Conservation (phyloP, 2,113 vertebrate species). For the Leucosticte australis region DNA sequence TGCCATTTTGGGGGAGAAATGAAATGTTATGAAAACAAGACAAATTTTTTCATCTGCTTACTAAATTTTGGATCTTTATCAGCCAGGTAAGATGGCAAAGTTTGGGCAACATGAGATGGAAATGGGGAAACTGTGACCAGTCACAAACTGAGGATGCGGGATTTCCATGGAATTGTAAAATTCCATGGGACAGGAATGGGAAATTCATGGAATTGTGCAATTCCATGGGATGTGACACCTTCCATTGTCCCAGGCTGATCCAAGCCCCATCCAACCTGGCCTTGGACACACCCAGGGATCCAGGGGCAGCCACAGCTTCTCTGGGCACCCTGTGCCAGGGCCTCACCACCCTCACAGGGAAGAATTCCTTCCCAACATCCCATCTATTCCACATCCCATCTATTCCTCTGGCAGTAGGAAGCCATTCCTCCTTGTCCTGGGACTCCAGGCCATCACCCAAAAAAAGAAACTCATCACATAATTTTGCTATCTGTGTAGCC, state of each 20-base stretch:
- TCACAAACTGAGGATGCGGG: not conserved
- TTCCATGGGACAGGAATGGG: too few relatives aligned
- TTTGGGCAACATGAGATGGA: not conserved
- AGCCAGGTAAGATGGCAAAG: not conserved
- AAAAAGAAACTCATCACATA: not conserved
- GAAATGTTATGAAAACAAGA: not conserved
- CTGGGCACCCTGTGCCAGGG: not conserved
- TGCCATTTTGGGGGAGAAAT: not conserved
- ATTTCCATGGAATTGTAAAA: not conserved
- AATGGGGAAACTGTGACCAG: not conserved
- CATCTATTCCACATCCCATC: not conserved
- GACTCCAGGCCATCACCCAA: not conserved
- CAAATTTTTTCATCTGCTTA: accelerated
- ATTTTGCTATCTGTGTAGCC: not conserved
- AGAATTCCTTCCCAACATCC: not conserved
- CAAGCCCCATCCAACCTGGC: accelerated
- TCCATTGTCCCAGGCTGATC: accelerated
- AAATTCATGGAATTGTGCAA: not conserved
- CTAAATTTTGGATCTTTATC: not conserved
- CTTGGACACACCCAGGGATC: not conserved
- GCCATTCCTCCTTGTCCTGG: not conserved
- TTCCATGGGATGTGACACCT: not conserved
- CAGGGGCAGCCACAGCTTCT: not conserved
- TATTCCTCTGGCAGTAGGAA: not conserved
- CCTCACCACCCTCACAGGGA: accelerated